Evolutionary conservation across 2,113 vertebrate genomes (phyloP), one percentile per base, ranked within the genome.

Genomic region (Varanus komodoensis): DNA sequence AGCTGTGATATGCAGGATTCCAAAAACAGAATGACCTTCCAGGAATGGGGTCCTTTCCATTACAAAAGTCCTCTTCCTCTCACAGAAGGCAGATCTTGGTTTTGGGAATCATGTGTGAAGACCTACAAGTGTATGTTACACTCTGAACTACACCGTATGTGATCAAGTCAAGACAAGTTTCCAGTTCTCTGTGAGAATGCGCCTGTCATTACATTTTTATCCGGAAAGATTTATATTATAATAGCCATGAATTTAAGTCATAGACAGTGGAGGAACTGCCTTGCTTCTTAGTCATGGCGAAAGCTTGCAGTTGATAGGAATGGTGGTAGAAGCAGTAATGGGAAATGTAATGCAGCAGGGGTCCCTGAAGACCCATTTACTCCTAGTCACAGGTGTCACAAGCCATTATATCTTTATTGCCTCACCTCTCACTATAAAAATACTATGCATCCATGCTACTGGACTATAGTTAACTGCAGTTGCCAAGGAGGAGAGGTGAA

Each of bases 391-490:
- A 85, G 48, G 68, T 74, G 84, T 25, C 68, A 73, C 68, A 86
- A n/a, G 67, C 34, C 74, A 86, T 74, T 74, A 54, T 19, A 74
- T 54, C 73, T 86, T 50, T 73, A 86, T 54, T 74, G 69, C 21
- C n/a, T 86, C 48, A 57, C 69, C 54, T 75, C 69, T 86, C 44
- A 85, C 67, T 85, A 12, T 85, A 69, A 86, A 57, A 74, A 74
- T 57, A 57, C 44, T 52, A 73, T 73, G 50, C 12, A 57, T 27
- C 48, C 1, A 27, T 15, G 21, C 19, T 25, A 25, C 19, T 34
- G n/a, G 69, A 54, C 34, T 29, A 71, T 32, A 25, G 19, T 74
- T 57, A 54, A 32, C 69, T 74, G 48, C 68, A 9, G 15, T 74
- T 86, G 32, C 84, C 50, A 86, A 57, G 69, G 48, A 71, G 38